Percentiles rank a stretch among this genome's conserved stretches.
Evolutionary conservation across 2,888 invertebrate genomes (phyloP).

Genomic region (Agrilus cyanescens): DNA sequence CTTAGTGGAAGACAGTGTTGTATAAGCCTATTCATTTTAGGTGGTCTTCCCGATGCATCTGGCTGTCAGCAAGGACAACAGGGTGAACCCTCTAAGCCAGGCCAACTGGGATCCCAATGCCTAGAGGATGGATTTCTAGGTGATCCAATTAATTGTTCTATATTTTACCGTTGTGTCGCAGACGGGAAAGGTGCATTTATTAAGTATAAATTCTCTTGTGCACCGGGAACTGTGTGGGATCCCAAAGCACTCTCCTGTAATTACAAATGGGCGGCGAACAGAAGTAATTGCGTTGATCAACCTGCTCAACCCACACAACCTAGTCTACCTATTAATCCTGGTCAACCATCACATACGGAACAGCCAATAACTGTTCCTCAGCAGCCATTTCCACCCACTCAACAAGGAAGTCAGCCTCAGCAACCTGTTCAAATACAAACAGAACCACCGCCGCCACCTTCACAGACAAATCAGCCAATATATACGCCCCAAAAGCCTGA

Average conservation of each 20-base stretch:
- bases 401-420: slow-evolving; percentile 9
- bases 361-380: slow-evolving; percentile 7
- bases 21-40: background rate
- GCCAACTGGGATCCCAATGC: background rate
- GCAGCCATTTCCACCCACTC: slow-evolving; percentile 38
- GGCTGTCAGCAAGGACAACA: no score
- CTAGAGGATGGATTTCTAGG: slow-evolving; percentile 42
- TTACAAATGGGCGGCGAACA: slow-evolving; percentile 45
- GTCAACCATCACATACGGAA: slow-evolving; percentile 12
- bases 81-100: background rate
- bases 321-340: slow-evolving; percentile 34
- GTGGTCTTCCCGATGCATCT: background rate
- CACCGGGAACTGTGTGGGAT: slow-evolving; percentile 70
- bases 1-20: no score
- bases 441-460: slow-evolving; percentile 15
- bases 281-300: slow-evolving; percentile 1
- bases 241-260: slow-evolving; percentile 56
- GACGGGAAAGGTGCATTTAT: slow-evolving; percentile 46
- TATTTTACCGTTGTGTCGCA: slow-evolving; percentile 65
- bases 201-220: slow-evolving; percentile 61
- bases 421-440: slow-evolving; percentile 9
- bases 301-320: slow-evolving; percentile 41
- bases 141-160: slow-evolving; percentile 55
- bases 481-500: no score
- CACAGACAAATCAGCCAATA: slow-evolving; percentile 5